Conservation (phyloP, 1,140 invertebrate genomes). For the Penaeus indicus region DNA sequence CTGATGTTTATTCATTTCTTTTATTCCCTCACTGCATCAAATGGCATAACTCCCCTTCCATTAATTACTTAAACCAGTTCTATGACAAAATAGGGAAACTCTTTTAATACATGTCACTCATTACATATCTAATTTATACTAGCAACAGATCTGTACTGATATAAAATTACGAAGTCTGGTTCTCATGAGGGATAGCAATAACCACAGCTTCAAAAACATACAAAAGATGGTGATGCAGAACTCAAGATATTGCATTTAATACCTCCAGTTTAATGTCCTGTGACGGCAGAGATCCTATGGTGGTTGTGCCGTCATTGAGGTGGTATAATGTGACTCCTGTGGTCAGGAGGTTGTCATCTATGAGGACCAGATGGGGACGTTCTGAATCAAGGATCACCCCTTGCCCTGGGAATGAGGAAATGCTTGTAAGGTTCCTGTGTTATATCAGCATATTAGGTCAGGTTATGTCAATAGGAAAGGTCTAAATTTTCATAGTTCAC, state of each 20-base stretch:
- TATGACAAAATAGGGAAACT: background rate
- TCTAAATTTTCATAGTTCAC: no score
- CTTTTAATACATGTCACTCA: constrained; percentile 2
- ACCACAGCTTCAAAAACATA: no score
- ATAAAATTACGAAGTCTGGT: no score
- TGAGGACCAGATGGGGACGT: constrained; percentile 91
- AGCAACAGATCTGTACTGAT: no score
- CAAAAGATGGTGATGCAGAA: background rate
- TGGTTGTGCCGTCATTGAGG: constrained; percentile 78
- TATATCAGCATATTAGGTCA: background rate
- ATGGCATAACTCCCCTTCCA: background rate
- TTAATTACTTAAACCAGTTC: background rate
- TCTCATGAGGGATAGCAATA: no score
- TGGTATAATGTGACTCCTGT: constrained; percentile 93
- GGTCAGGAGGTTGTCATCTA: constrained; percentile 85
- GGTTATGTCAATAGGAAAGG: no score
- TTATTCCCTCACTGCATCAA: no score
- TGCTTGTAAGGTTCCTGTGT: background rate
- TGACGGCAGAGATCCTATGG: constrained; percentile 80
- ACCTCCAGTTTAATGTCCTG: constrained; percentile 79
- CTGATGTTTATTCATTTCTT: no score
- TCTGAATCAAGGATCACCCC: constrained; percentile 93
- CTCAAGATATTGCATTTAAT: constrained; percentile 70
- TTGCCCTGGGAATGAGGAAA: constrained; percentile 68
- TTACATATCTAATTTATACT: background rate